Conservation (phyloP, 2,797 vertebrate species). For the Triplophysa yarkandensis region DNA sequence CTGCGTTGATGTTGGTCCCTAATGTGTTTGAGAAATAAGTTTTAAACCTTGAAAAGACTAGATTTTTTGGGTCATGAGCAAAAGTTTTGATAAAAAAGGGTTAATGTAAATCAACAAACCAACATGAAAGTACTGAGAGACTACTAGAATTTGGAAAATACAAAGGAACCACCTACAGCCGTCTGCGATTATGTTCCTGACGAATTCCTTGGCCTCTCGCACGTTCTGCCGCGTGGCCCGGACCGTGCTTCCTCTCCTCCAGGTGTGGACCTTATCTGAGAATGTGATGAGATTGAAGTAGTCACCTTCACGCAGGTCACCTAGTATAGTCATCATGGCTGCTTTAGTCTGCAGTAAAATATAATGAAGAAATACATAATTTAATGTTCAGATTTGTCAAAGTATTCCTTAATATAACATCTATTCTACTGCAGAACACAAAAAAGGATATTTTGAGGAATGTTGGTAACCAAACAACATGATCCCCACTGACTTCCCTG, state of each 20-base stretch:
- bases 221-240: conserved; percentile 79
- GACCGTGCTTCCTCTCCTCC: conserved; percentile 78
- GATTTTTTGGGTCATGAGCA: not conserved
- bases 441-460: no score
- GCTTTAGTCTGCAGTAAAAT: conserved; percentile 79
- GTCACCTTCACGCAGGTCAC: conserved; percentile 81
- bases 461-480: no score
- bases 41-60: not conserved
- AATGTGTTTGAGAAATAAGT: conserved; percentile 5
- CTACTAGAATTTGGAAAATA: not conserved
- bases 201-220: conserved; percentile 78
- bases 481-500: no score
- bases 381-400: no score
- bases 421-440: no score
- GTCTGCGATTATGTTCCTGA: conserved; percentile 78
- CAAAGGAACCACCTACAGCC: conserved; percentile 76
- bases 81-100: no score
- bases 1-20: conserved; percentile 88
- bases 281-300: conserved; percentile 89
- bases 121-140: not conserved
- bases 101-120: not conserved
- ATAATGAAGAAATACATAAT: not conserved
- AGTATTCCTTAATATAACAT: no score
- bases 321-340: conserved; percentile 82
- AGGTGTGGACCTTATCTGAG: conserved; percentile 81